Evolutionary conservation across 2,113 vertebrate genomes (phyloP), one percentile per base, ranked within the genome.

Genomic region (Carassius gibelio): DNA sequence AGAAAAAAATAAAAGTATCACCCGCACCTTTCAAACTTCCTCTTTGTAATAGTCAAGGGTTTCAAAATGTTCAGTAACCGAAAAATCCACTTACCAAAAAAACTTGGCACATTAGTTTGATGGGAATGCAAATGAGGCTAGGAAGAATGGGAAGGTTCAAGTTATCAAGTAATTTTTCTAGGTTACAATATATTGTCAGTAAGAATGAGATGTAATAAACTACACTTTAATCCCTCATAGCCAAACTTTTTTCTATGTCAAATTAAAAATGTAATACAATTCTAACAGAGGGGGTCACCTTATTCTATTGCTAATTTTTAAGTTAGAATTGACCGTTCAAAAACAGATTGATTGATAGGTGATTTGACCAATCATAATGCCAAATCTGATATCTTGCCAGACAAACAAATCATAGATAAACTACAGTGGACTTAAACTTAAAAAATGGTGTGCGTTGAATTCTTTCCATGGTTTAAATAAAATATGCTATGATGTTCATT

Each of bases 21-120:
- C 87, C 68, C 64, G 81, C 55, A 76, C 89, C 89, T 90, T 88
- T 90, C 89, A 87, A 89, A 85, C 78, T 86, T 91, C 84, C 23
- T 82, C 85, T 85, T 78, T 88, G 66, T 83, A 75, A 88, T 84
- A 76, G 82, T 14, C 76, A 68, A 75, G 71, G 42, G 83, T 83
- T 86, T 90, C 88, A 69, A 57, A 84, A 79, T 64, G 90, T 81
- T 64, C 82, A 23, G 86, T 38, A 59, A 64, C 61, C 62, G 57
- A 64, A 0, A 82, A 75, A 36, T 26, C 14, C n/a, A 74, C 48
- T 21, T 48, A 38, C n/a, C 77, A 48, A 26, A 19, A 11, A 55
- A 55, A 17, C 5, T 4, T 13, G 7, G 66, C 66, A 69, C 3
- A 19, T 3, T 19, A 19, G 38, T 69, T 36, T 38, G 66, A 69